Evolutionary conservation across 2,113 vertebrate species (phyloP).

Genomic region (Silurus asotus): DNA sequence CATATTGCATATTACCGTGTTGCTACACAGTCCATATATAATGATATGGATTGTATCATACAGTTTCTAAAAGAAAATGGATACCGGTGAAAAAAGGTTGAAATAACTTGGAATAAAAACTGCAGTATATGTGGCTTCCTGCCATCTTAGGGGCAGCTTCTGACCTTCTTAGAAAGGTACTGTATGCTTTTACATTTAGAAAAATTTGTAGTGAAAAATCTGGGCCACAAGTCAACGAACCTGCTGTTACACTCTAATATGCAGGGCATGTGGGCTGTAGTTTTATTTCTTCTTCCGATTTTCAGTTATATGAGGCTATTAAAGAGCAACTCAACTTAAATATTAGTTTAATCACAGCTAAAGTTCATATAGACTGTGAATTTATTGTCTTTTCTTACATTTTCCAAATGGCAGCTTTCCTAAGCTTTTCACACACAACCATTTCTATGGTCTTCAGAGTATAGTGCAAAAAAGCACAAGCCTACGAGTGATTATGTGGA

Average conservation of each 20-base stretch:
- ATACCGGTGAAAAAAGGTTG: background rate
- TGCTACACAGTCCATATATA: background rate
- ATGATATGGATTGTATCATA: background rate
- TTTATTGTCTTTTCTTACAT: background rate
- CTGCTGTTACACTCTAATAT: background rate
- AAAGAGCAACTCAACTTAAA: background rate
- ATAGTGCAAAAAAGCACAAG: background rate
- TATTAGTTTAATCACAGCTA: background rate
- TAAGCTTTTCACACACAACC: background rate
- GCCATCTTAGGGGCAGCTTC: background rate
- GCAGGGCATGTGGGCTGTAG: slow-evolving; percentile 6
- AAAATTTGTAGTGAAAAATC: slow-evolving; percentile 10
- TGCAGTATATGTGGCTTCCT: background rate
- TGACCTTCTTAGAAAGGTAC: background rate
- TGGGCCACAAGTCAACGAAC: background rate
- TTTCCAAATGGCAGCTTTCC: background rate
- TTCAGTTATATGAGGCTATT: background rate
- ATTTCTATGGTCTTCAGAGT: background rate
- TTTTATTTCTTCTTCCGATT: slow-evolving; percentile 26
- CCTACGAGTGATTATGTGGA: background rate
- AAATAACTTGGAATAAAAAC: background rate
- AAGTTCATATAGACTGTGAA: background rate
- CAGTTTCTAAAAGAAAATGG: background rate
- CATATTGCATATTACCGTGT: background rate
- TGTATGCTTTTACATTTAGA: slow-evolving; percentile 19